These are phyloP conservation scores for Lysandra bellargus DNA, from an alignment of 2,888 invertebrate genomes.

Conservation along the genomic window DNA sequence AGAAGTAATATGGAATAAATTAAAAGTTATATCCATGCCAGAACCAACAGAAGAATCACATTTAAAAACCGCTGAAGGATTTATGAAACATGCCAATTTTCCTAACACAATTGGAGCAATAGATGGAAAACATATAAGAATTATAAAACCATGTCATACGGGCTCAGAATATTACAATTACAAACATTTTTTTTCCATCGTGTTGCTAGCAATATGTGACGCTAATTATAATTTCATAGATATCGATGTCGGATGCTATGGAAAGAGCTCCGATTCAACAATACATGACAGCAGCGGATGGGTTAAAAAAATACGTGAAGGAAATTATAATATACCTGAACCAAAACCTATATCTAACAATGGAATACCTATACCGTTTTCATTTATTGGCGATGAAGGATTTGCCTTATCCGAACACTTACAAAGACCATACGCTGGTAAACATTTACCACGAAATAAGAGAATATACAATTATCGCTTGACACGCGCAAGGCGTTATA, in stretches of 20 bases:
- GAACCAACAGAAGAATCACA: constrained; percentile 1
- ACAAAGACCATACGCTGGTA: constrained; percentile 27
- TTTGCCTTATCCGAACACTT: constrained; percentile 26
- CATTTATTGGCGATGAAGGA: constrained; percentile 24
- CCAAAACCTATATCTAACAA: constrained; percentile 8
- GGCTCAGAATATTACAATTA: neutral
- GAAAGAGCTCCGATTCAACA: constrained; percentile 20
- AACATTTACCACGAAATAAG: constrained; percentile 19
- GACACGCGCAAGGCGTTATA: constrained; percentile 31
- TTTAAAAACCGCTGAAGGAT: constrained; percentile 21
- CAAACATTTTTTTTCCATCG: constrained; percentile 23
- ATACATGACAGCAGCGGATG: constrained; percentile 26
- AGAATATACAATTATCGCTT: constrained; percentile 31
- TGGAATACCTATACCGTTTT: constrained; percentile 16
- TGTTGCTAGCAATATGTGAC: constrained; percentile 27
- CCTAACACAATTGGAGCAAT: neutral
- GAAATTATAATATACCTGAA: constrained; percentile 12
- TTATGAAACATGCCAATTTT: constrained; percentile 1
- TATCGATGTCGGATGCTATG: constrained; percentile 28
- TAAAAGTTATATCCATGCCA: neutral
- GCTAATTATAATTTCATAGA: constrained; percentile 22
- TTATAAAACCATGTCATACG: neutral
- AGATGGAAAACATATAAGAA: neutral
- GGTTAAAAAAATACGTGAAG: constrained; percentile 8
- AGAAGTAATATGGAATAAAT: constrained; percentile 24